Percentiles rank a stretch among this genome's conserved stretches.
Evolutionary conservation across 2,113 vertebrate genomes (phyloP).

Genomic region (Maccullochella peelii): DNA sequence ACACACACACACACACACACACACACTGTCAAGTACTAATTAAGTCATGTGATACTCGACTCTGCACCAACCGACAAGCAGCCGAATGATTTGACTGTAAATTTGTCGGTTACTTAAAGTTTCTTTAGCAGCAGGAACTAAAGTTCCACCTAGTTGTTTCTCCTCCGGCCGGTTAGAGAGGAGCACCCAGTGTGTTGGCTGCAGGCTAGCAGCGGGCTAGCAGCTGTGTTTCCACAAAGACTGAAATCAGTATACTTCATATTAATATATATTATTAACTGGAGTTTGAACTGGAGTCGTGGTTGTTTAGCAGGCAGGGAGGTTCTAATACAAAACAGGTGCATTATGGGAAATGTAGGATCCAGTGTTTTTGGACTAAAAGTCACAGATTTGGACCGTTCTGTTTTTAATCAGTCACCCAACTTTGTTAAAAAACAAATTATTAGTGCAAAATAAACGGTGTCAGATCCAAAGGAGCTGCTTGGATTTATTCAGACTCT

Average conservation of each 20-base stretch:
- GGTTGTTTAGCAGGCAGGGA: no score
- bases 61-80: not conserved
- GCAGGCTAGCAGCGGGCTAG: not conserved
- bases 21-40: constrained; percentile 14
- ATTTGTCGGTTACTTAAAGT: not conserved
- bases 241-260: not conserved
- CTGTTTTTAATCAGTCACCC: no score
- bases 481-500: no score
- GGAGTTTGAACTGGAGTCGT: no score
- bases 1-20: constrained; percentile 7
- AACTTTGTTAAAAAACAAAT: no score
- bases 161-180: not conserved
- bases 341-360: not conserved
- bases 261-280: no score
- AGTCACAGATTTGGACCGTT: no score
- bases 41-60: constrained; percentile 32
- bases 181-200: not conserved
- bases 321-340: not conserved
- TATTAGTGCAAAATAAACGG: no score
- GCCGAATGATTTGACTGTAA: not conserved
- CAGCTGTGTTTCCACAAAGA: not conserved
- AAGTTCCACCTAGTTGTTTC: not conserved
- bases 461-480: no score
- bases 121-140: not conserved
- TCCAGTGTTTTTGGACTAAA: not conserved